These are phyloP conservation scores for Erpetoichthys calabaricus DNA, from an alignment of 2,797 vertebrate species.

Conservation along the genomic window DNA sequence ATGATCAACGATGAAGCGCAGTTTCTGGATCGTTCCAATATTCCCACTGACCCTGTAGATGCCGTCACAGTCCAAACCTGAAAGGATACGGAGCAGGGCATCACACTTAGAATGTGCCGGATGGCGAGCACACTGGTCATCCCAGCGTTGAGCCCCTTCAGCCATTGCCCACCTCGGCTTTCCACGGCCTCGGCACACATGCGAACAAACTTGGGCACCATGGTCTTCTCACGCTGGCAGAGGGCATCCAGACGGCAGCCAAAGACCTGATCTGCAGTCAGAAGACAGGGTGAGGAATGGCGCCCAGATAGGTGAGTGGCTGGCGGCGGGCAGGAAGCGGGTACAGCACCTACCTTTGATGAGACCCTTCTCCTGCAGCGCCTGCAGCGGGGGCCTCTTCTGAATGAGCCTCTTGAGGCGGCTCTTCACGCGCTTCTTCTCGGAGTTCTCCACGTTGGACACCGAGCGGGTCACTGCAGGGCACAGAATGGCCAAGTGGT, in stretches of 20 bases:
- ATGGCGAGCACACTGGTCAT: no score
- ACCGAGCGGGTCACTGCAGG: slow-evolving; percentile 46
- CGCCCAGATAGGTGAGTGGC: no score
- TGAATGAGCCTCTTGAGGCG: slow-evolving; percentile 72
- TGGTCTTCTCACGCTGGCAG: slow-evolving; percentile 66
- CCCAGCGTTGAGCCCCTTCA: no score
- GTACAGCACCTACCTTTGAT: slow-evolving; percentile 52
- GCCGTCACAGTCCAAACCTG: slow-evolving; percentile 77
- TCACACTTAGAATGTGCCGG: neutral
- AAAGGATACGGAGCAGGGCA: slow-evolving; percentile 4
- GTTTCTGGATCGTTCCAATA: slow-evolving; percentile 78
- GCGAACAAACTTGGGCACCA: slow-evolving; percentile 70
- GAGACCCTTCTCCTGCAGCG: slow-evolving; percentile 78
- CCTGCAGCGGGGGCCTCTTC: slow-evolving; percentile 70
- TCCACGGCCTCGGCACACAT: slow-evolving; percentile 73
- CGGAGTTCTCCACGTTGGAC: slow-evolving; percentile 58
- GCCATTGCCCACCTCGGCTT: slow-evolving; percentile 53
- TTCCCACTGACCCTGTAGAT: slow-evolving; percentile 86
- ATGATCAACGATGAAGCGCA: slow-evolving; percentile 76
- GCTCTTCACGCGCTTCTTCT: slow-evolving; percentile 66
- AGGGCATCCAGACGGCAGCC: slow-evolving; percentile 76
- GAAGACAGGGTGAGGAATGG: neutral
- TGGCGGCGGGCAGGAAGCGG: neutral
- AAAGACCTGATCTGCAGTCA: slow-evolving; percentile 77
- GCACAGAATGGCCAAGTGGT: slow-evolving; percentile 7